Percentiles rank a stretch among this genome's conserved stretches.
These are phyloP conservation scores for Brachyhypopomus occidentalis DNA, from an alignment of 2,113 vertebrate species.

Conservation along the genomic window DNA sequence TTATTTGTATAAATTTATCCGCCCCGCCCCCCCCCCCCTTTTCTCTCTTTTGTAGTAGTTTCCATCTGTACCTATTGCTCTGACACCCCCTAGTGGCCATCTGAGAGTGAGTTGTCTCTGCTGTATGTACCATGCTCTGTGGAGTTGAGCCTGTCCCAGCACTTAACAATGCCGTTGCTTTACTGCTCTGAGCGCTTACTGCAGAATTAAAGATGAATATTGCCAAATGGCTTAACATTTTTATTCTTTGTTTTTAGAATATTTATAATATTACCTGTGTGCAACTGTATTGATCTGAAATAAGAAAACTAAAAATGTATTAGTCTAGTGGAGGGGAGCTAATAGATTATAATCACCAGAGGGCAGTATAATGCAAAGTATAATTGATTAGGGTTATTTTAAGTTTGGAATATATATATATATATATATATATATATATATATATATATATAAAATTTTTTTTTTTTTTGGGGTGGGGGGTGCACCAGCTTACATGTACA, in stretches of 20 bases:
- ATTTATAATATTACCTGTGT: neutral
- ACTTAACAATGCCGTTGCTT: constrained; percentile 46
- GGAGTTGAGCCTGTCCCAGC: constrained; percentile 27
- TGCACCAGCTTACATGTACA: too few species aligned
- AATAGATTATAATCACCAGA: constrained; percentile 3
- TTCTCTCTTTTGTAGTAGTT: constrained; percentile 56
- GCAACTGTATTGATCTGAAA: neutral
- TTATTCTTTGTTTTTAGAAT: neutral
- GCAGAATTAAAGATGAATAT: constrained; percentile 53
- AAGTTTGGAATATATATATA: too few species aligned
- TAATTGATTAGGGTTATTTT: neutral
- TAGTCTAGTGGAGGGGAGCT: neutral
- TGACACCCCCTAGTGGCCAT: constrained; percentile 57
- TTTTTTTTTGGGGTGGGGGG: too few species aligned
- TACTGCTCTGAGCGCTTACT: constrained; percentile 51
- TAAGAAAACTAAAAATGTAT: too few species aligned
- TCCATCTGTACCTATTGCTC: constrained; percentile 67
- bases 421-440: too few species aligned
- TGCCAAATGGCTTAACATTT: constrained; percentile 38
- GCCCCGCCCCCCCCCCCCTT: neutral
- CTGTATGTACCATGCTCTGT: constrained; percentile 43
- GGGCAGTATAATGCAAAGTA: neutral
- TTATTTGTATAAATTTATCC: constrained; percentile 53
- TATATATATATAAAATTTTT: too few species aligned
- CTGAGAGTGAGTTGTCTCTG: constrained; percentile 23